Evolutionary conservation across 2,888 invertebrate species (phyloP).

Genomic region (Cantharis flavilabris): DNA sequence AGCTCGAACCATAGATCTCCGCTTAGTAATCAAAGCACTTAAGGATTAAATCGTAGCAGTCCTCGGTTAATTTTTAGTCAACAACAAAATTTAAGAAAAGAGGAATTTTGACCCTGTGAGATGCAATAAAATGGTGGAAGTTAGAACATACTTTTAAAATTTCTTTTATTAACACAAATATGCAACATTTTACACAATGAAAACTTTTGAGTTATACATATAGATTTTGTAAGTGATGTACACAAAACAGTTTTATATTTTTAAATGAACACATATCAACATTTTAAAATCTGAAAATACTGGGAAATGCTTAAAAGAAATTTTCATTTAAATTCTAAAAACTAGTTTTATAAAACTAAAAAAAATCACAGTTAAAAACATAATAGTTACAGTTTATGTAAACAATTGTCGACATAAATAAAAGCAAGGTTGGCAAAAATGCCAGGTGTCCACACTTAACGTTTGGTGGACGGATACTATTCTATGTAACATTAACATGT

Average conservation of each 20-base stretch:
- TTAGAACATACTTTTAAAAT: conserved; percentile 14
- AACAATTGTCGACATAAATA: background rate
- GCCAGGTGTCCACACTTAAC: conserved; percentile 33
- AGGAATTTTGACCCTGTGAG: too few relatives aligned
- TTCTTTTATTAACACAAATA: conserved; percentile 46
- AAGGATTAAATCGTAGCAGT: too few relatives aligned
- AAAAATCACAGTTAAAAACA: conserved; percentile 4
- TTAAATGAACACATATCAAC: background rate
- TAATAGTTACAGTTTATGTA: background rate
- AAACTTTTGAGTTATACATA: background rate
- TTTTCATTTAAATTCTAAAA: background rate
- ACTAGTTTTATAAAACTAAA: conserved; percentile 2
- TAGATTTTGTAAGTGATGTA: background rate
- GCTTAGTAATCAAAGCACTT: too few relatives aligned
- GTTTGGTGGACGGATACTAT: conserved; percentile 51
- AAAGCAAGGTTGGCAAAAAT: background rate
- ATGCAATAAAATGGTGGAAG: too few relatives aligned
- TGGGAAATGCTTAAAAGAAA: background rate
- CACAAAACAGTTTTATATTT: background rate
- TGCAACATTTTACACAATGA: conserved; percentile 44
- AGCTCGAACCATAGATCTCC: too few relatives aligned
- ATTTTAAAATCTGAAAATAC: background rate
- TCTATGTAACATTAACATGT: conserved; percentile 43
- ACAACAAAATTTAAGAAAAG: too few relatives aligned
- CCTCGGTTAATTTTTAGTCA: too few relatives aligned